These are phyloP conservation scores for Electrophaes corylata DNA, from an alignment of 2,888 invertebrate species.

Conservation along the genomic window DNA sequence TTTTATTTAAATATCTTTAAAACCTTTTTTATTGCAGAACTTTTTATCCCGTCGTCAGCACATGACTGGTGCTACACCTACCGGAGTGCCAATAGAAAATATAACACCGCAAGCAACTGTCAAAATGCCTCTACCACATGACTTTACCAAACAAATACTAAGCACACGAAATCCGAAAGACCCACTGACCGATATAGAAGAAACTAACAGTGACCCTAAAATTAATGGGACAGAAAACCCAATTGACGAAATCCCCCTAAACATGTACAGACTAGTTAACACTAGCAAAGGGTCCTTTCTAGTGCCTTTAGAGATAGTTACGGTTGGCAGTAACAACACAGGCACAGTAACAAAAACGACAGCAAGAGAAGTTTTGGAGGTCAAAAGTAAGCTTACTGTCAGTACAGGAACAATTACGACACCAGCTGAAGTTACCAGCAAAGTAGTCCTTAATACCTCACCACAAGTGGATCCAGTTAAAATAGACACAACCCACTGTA, in stretches of 20 bases:
- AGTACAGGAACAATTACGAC: conserved; percentile 39
- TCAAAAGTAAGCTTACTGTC: not conserved
- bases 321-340: conserved; percentile 15
- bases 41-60: conserved; percentile 41
- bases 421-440: conserved; percentile 25
- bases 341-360: not conserved
- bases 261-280: conserved; percentile 52
- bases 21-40: conserved; percentile 41
- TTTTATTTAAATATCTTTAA: too few species aligned
- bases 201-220: conserved; percentile 40
- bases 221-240: conserved; percentile 18
- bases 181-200: conserved; percentile 14
- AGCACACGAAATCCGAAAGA: conserved; percentile 23
- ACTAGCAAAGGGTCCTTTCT: conserved; percentile 47
- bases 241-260: conserved; percentile 17
- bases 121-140: conserved; percentile 59
- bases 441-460: conserved; percentile 1
- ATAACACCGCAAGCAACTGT: conserved; percentile 29
- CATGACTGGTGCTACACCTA: conserved; percentile 37
- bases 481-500: conserved; percentile 52
- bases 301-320: conserved; percentile 49
- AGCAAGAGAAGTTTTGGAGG: not conserved
- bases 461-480: not conserved
- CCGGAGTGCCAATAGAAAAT: conserved; percentile 55
- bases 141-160: conserved; percentile 53